phyloP scores from a whole-genome alignment of 1,140 invertebrate species.

The Heliconius melpomene region DNA sequence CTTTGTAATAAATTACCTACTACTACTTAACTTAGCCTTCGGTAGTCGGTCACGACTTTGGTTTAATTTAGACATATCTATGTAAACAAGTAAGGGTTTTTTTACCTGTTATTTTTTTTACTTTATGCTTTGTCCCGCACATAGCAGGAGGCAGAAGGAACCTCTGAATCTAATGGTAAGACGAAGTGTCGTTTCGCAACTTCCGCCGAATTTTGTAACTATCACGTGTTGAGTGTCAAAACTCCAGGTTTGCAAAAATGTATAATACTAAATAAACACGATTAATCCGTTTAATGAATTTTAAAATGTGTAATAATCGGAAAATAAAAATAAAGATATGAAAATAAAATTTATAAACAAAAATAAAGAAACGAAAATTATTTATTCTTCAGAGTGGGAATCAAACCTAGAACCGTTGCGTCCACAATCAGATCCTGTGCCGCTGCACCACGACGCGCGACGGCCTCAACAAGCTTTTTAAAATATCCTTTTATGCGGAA shows the following conservation, averaged over 20 bases:
- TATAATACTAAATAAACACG: background rate
- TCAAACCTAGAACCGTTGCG: too few species aligned
- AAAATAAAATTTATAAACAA: too few species aligned
- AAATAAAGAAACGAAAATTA: too few species aligned
- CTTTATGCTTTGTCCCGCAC: background rate
- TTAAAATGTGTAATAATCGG: too few species aligned
- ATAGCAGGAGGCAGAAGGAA: background rate
- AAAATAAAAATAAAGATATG: too few species aligned
- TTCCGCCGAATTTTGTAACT: background rate
- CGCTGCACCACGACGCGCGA: too few species aligned
- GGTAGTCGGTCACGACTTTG: background rate
- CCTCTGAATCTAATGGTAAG: background rate
- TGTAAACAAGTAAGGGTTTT: background rate
- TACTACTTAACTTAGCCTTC: conserved; percentile 1
- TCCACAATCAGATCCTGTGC: too few species aligned
- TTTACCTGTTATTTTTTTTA: background rate
- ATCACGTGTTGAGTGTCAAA: background rate
- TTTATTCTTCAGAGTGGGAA: too few species aligned
- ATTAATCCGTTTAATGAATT: too few species aligned
- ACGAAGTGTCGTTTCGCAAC: background rate
- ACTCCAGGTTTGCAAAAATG: too few species aligned
- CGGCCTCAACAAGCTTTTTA: background rate
- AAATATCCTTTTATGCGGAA: background rate
- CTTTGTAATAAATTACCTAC: background rate
- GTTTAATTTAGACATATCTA: background rate